phyloP scores from a whole-genome alignment of 2,888 invertebrate genomes.

The Drosophila pseudotakahashii region DNA sequence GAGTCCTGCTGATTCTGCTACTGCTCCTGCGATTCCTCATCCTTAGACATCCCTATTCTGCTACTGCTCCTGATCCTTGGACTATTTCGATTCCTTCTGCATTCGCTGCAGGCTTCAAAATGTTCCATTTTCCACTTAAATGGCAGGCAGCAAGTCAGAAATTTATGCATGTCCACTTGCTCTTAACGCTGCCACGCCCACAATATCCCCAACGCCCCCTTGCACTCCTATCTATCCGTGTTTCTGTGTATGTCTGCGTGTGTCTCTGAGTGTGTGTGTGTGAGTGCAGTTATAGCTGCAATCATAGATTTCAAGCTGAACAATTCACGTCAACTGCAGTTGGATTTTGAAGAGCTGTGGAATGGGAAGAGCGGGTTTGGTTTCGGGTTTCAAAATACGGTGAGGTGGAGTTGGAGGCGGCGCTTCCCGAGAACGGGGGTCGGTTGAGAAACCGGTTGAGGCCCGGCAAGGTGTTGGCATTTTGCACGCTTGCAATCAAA shows the following conservation, averaged over 20 bases:
- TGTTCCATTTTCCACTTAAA: constrained; percentile 53
- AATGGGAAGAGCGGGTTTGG: constrained; percentile 10
- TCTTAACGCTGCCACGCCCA: constrained; percentile 44
- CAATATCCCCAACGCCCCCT: not conserved
- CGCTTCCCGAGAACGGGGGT: not conserved
- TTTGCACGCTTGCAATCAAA: constrained; percentile 64
- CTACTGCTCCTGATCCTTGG: not conserved
- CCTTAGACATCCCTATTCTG: not conserved
- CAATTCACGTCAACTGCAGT: constrained; percentile 77
- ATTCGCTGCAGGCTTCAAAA: constrained; percentile 40
- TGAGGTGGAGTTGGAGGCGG: not conserved
- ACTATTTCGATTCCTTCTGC: constrained; percentile 17
- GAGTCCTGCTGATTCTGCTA: constrained; percentile 10
- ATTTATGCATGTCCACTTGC: constrained; percentile 70
- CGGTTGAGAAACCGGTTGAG: not conserved
- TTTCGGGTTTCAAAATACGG: constrained; percentile 5
- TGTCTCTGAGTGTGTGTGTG: constrained; percentile 5
- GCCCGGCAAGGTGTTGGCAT: constrained; percentile 67
- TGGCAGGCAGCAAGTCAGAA: constrained; percentile 54
- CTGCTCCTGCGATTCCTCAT: not conserved
- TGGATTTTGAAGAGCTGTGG: constrained; percentile 64
- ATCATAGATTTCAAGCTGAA: constrained; percentile 76
- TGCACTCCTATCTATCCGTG: constrained; percentile 2
- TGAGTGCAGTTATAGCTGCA: constrained; percentile 64
- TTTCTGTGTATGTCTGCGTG: not conserved